Evolutionary conservation across 2,113 vertebrate species (phyloP).

Genomic region (Phaetusa simplex): DNA sequence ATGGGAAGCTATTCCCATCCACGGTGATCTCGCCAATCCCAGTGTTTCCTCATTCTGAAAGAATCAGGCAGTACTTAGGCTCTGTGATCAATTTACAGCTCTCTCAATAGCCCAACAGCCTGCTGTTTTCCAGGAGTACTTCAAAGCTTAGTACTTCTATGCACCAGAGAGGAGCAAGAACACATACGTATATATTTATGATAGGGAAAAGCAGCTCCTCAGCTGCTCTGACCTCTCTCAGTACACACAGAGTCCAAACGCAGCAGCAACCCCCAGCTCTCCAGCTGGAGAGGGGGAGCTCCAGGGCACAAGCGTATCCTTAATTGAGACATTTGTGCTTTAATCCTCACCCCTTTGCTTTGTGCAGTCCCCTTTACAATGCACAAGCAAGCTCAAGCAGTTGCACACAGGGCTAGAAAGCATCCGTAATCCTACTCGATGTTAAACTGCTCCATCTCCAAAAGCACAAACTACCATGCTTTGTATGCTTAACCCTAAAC

Average conservation of each 20-base stretch:
- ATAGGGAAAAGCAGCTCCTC: not conserved
- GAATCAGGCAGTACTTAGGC: not conserved
- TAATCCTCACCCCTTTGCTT: not conserved
- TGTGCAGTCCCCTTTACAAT: not conserved
- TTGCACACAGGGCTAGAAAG: not conserved
- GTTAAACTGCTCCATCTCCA: not conserved
- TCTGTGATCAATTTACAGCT: not conserved
- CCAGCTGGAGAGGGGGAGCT: not conserved
- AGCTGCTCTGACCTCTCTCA: not conserved
- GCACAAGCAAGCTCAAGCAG: not conserved
- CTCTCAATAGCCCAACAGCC: not conserved
- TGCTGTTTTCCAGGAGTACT: not conserved
- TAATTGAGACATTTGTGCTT: constrained; percentile 23
- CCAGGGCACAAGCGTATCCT: not conserved
- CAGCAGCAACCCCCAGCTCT: not conserved
- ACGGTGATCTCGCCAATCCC: not conserved
- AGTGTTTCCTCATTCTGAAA: not conserved
- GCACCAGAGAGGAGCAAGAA: not conserved
- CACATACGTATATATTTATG: fast-evolving
- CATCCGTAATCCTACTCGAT: not conserved
- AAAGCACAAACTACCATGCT: not conserved
- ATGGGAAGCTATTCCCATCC: not conserved
- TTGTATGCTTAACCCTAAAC: not conserved
- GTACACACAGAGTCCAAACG: not conserved
- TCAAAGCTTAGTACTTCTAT: not conserved